Evolutionary conservation across 1,140 invertebrate species (phyloP).

Genomic region (Eueides isabella): DNA sequence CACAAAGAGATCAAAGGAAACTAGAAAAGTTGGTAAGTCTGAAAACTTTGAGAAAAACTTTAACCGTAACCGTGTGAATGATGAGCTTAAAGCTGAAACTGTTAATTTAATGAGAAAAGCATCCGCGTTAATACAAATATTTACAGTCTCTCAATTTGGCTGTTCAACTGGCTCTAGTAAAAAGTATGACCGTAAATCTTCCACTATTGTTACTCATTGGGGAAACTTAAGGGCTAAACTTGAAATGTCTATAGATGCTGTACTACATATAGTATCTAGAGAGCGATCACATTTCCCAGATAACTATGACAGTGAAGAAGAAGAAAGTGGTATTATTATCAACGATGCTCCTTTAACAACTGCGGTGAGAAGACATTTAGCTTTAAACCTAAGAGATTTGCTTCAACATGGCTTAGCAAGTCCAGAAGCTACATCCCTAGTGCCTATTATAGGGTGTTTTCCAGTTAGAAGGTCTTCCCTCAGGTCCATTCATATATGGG

Average conservation of each 20-base stretch:
- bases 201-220: constrained; percentile 93
- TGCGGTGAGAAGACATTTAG: constrained; percentile 95
- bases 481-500: constrained; percentile 80
- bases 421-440: constrained; percentile 89
- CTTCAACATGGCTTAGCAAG: constrained; percentile 95
- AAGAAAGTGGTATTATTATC: constrained; percentile 79
- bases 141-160: constrained; percentile 95
- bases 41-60: constrained; percentile 86
- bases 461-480: constrained; percentile 84
- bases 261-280: constrained; percentile 86
- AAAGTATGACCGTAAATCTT: constrained; percentile 90
- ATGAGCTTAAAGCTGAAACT: constrained; percentile 80
- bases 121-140: constrained; percentile 94
- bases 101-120: constrained; percentile 95
- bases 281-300: constrained; percentile 71
- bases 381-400: constrained; percentile 93
- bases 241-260: constrained; percentile 93
- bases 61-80: constrained; percentile 64
- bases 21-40: constrained; percentile 81
- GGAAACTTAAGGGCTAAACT: constrained; percentile 96
- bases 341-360: constrained; percentile 86
- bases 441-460: constrained; percentile 96
- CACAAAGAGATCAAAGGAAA: constrained; percentile 77
- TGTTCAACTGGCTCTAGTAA: constrained; percentile 95
- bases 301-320: constrained; percentile 83